These are phyloP conservation scores for Ciconia stormi DNA, from an alignment of 2,113 vertebrate genomes.

Conservation along the genomic window DNA sequence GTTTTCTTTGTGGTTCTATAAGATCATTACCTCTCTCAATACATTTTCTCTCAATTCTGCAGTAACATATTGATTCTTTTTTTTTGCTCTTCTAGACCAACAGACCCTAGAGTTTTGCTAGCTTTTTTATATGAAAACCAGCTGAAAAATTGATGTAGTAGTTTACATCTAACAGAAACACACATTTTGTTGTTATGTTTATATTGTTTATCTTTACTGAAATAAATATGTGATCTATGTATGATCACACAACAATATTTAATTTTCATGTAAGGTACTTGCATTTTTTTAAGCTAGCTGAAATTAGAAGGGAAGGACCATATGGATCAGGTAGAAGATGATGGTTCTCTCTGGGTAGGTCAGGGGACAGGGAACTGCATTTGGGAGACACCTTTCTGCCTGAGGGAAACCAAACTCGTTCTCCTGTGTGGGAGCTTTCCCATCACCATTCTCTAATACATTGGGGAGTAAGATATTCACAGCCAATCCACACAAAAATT, in stretches of 20 bases:
- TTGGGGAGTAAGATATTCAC: neutral
- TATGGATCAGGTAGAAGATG: neutral
- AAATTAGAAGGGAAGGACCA: neutral
- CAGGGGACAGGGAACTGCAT: neutral
- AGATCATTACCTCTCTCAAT: neutral
- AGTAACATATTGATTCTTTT: neutral
- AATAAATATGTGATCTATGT: neutral
- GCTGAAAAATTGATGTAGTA: neutral
- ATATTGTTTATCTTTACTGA: neutral
- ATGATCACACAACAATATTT: neutral
- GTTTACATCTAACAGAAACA: neutral
- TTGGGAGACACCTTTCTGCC: neutral
- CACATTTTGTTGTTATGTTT: neutral
- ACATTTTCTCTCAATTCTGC: neutral
- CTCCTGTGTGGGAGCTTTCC: neutral
- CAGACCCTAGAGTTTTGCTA: neutral
- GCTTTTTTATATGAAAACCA: neutral
- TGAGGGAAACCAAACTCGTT: neutral
- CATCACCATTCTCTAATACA: neutral
- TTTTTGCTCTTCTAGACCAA: neutral
- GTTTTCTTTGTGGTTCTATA: neutral
- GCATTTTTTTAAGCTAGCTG: neutral
- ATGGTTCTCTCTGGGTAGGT: neutral
- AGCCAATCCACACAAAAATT: neutral
- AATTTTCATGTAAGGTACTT: neutral